These are phyloP conservation scores for Melangyna quadrimaculata DNA, from an alignment of 2,888 invertebrate genomes.

Conservation along the genomic window DNA sequence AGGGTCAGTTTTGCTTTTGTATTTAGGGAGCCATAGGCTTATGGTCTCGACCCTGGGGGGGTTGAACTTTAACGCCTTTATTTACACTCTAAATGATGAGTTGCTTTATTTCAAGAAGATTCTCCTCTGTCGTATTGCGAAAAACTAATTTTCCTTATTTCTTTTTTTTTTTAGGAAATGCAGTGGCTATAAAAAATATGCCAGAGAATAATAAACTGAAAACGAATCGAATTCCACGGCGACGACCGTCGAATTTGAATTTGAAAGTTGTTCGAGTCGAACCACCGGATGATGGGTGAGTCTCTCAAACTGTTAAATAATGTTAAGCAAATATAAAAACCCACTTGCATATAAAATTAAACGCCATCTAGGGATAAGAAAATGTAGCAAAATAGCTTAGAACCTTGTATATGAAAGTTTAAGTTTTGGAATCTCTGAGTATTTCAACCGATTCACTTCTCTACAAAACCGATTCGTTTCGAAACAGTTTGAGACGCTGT, in stretches of 20 bases:
- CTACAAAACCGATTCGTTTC: not conserved
- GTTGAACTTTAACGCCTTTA: not conserved
- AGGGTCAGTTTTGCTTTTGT: slow-evolving; percentile 31
- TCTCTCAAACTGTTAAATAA: slow-evolving; percentile 31
- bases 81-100: not conserved
- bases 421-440: not conserved
- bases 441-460: too few species aligned
- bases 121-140: not conserved
- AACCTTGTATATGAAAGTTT: too few species aligned
- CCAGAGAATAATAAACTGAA: slow-evolving; percentile 57
- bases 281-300: slow-evolving; percentile 58
- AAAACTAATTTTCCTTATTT: not conserved
- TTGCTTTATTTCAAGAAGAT: not conserved
- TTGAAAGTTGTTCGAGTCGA: slow-evolving; percentile 65
- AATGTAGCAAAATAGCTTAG: not conserved
- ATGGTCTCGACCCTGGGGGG: too few species aligned
- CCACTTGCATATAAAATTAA: not conserved
- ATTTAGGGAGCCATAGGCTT: not conserved
- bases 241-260: slow-evolving; percentile 67
- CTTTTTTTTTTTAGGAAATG: slow-evolving; percentile 43
- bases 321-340: not conserved
- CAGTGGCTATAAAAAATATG: slow-evolving; percentile 50
- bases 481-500: not conserved
- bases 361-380: not conserved
- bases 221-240: slow-evolving; percentile 63